Evolutionary conservation across 2,888 invertebrate genomes (phyloP).

Genomic region (Doris montereyensis): DNA sequence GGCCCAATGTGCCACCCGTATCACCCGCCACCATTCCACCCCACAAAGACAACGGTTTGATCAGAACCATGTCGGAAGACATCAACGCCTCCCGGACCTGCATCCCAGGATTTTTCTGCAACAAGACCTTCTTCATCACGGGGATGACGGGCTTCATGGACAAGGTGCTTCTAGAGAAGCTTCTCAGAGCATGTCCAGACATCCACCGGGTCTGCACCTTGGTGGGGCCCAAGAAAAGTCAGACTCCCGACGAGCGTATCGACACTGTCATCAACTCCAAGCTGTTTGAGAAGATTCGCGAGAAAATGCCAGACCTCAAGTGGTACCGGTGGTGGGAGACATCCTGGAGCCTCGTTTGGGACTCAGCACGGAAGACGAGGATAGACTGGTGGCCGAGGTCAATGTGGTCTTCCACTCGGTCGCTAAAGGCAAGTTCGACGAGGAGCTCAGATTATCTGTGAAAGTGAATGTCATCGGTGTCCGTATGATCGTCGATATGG

Average conservation of each 20-base stretch:
- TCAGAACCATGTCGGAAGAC: constrained; percentile 1
- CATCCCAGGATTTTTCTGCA: constrained; percentile 79
- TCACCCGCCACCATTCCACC: no score
- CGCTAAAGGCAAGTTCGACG: constrained; percentile 92
- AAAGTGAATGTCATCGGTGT: constrained; percentile 93
- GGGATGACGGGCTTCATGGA: constrained; percentile 96
- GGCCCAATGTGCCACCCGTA: no score
- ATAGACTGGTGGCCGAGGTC: constrained; percentile 80
- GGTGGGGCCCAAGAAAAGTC: constrained; percentile 82
- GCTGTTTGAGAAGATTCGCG: constrained; percentile 70
- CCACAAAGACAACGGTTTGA: no score
- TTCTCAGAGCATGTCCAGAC: constrained; percentile 85
- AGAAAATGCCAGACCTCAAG: constrained; percentile 62
- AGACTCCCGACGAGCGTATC: constrained; percentile 80
- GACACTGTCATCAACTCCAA: constrained; percentile 83
- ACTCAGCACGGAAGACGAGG: constrained; percentile 75
- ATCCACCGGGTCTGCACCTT: constrained; percentile 84
- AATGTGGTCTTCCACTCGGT: constrained; percentile 92
- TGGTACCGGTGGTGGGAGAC: constrained; percentile 80
- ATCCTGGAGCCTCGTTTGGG: constrained; percentile 73
- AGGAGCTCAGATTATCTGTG: constrained; percentile 84
- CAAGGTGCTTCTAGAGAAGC: constrained; percentile 89
- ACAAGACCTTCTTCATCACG: constrained; percentile 88
- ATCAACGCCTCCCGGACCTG: constrained; percentile 42
- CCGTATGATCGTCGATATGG: constrained; percentile 82